phyloP scores from a whole-genome alignment of 1,140 invertebrate genomes.

The Cydia strobilella region DNA sequence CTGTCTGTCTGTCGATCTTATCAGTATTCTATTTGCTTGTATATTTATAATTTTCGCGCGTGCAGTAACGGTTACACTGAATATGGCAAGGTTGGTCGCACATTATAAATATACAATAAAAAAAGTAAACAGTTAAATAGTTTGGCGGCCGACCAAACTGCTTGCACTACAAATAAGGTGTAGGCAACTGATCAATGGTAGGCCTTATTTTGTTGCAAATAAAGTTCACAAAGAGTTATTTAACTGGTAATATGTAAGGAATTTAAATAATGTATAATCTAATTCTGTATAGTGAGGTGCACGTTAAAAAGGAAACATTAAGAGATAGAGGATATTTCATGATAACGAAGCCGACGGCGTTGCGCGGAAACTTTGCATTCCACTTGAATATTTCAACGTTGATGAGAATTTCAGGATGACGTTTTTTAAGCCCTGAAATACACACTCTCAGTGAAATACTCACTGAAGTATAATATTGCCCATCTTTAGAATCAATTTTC shows the following conservation, averaged over 20 bases:
- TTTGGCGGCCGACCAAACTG: not conserved
- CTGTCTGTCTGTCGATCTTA: constrained; percentile 14
- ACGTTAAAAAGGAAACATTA: constrained; percentile 12
- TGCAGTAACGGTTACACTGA: constrained; percentile 18
- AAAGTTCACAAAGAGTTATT: too few species aligned
- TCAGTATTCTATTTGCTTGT: constrained; percentile 24
- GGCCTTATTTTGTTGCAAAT: too few species aligned
- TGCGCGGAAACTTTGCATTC: not conserved
- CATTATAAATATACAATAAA: not conserved
- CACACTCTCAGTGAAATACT: too few species aligned
- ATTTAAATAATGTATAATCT: constrained; percentile 22
- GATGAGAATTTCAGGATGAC: not conserved
- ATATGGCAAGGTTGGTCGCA: constrained; percentile 22
- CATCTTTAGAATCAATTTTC: too few species aligned
- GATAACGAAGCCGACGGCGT: not conserved
- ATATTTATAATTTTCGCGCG: constrained; percentile 30
- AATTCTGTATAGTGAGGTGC: constrained; percentile 19
- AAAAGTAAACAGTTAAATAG: constrained; percentile 25
- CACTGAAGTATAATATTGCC: too few species aligned
- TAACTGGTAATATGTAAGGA: not conserved
- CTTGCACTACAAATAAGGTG: constrained; percentile 9
- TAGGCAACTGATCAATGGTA: too few species aligned
- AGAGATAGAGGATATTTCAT: constrained; percentile 18
- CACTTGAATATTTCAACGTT: not conserved
- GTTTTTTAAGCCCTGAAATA: not conserved